These are phyloP conservation scores for Rhea americana DNA, from an alignment of 2,113 vertebrate species.

Conservation along the genomic window DNA sequence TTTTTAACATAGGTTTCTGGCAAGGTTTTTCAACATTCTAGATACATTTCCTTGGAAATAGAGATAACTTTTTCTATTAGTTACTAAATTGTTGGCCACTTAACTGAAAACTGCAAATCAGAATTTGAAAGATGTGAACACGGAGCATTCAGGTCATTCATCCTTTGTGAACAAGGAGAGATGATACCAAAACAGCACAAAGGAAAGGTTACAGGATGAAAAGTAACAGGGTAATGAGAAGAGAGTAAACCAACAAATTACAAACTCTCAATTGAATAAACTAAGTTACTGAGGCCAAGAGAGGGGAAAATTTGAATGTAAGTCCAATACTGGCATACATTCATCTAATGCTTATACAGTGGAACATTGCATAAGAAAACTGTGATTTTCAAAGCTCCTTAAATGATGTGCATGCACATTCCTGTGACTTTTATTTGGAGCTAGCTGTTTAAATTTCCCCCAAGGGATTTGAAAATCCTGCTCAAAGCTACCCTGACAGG, in stretches of 20 bases:
- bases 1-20: constrained; percentile 7
- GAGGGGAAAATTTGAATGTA: not conserved
- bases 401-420: not conserved
- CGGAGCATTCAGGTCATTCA: not conserved
- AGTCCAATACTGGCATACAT: not conserved
- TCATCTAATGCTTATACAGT: constrained; percentile 4
- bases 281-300: constrained; percentile 1
- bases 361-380: not conserved
- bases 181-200: not conserved
- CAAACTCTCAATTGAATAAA: not conserved
- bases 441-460: constrained; percentile 9
- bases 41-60: constrained; percentile 26
- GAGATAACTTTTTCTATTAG: not conserved
- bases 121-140: not conserved
- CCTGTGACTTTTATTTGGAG: not conserved
- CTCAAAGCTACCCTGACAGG: not conserved
- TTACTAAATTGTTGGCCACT: not conserved
- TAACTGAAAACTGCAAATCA: not conserved
- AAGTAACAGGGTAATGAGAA: not conserved
- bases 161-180: not conserved
- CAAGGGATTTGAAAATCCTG: not conserved
- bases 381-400: not conserved
- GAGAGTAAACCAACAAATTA: not conserved
- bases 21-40: constrained; percentile 21
- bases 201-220: not conserved